Evolutionary conservation across 2,888 invertebrate species (phyloP).

Genomic region (Noctua pronuba): DNA sequence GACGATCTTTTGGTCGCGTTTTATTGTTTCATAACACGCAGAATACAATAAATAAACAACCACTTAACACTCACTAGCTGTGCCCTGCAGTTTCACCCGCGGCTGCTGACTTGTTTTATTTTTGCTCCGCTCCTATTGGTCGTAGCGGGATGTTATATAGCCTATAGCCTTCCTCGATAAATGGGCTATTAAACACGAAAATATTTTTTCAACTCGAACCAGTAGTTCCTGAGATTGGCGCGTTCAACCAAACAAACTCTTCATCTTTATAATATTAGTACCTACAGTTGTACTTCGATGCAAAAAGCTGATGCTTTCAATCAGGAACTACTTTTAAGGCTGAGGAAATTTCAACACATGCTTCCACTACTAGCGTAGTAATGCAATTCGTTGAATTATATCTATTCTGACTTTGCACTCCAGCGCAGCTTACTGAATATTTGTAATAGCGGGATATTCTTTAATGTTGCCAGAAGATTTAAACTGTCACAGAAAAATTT

Average conservation of each 20-base stretch:
- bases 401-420: constrained; percentile 2
- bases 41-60: constrained; percentile 8
- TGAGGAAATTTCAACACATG: constrained; percentile 21
- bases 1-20: constrained; percentile 13
- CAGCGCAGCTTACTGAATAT: not conserved
- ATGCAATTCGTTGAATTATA: constrained; percentile 20
- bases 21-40: constrained; percentile 8
- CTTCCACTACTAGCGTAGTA: constrained; percentile 3
- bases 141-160: too few relatives aligned
- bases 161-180: too few relatives aligned
- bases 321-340: constrained; percentile 47
- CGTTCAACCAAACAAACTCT: too few relatives aligned
- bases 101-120: too few relatives aligned
- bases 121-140: too few relatives aligned
- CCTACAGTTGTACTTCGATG: not conserved
- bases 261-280: too few relatives aligned
- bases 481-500: not conserved
- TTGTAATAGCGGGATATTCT: not conserved
- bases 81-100: too few relatives aligned
- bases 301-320: constrained; percentile 31
- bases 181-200: too few relatives aligned
- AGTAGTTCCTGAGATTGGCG: too few relatives aligned
- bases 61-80: not conserved
- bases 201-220: too few relatives aligned
- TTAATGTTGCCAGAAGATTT: constrained; percentile 6